Evolutionary conservation across 2,888 invertebrate species (phyloP), one percentile per base, ranked within the genome.

Genomic region (Stenoptilia bipunctidactyla): DNA sequence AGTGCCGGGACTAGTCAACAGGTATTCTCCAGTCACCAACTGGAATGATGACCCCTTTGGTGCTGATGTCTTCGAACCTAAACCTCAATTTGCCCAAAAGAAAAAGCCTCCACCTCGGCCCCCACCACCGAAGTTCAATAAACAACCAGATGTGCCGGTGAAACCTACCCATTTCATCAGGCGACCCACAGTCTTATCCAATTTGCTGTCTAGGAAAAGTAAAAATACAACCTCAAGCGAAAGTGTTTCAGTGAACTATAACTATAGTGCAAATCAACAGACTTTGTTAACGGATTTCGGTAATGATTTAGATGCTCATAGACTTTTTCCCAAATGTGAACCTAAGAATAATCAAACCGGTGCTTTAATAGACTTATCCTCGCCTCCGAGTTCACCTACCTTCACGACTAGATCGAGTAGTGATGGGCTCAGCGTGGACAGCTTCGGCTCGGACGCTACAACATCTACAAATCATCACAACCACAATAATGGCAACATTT

Each of bases 341-440:
- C 69, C 72, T 51, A 72, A 74, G 53, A 77, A 61, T 64, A 57
- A 75, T 38, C 72, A 84, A 50, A 85, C 72, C 6, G 85, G 85
- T 34, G 87, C 90, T 41, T 63, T 92, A 36, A 92, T 92, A 53
- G 91, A 90, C 62, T 77, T 92, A 34, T 85, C 90, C 53, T 89
- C 89, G 8, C 91, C 92, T 1, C 90, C 91, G 0, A 89, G 90
- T 49, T 92, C 92, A 5, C 92, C 92, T 15, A 90, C 90, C 0
- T 88, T 90, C 40, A 91, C 91, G 6, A 90, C 90, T 13, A 85
- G 90, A 48, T 91, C 91, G 0, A 90, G 89, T 56, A 90, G 90
- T 59, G 91, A 91, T 59, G 90, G 90, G 27, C 86, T 90, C 6
- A 91, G 90, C 66, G 88, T 91, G 13, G 90, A 91, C 53, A 91